Conservation (phyloP, 2,888 invertebrate species). For the Galerucella nymphaeae region DNA sequence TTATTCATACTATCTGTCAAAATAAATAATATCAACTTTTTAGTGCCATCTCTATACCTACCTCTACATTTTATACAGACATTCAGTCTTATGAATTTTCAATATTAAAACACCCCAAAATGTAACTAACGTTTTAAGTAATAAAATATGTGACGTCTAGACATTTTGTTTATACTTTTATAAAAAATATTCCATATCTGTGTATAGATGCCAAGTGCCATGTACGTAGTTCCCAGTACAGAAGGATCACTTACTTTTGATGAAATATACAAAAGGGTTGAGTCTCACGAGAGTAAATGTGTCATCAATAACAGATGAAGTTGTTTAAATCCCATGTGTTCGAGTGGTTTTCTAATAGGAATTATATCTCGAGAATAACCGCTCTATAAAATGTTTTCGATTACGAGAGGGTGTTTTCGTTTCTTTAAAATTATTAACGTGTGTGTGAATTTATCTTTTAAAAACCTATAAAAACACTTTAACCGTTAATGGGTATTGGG, state of each 20-base stretch:
- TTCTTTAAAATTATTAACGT: not conserved
- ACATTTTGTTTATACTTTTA: too few species aligned
- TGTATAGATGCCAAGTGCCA: not conserved
- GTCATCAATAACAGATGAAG: conserved; percentile 34
- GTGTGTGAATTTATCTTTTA: too few species aligned
- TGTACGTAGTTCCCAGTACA: conserved; percentile 16
- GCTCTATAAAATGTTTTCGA: not conserved
- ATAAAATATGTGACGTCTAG: too few species aligned
- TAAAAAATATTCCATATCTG: not conserved
- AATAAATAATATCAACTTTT: too few species aligned
- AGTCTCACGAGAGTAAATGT: conserved; percentile 32
- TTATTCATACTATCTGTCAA: too few species aligned
- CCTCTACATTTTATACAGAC: too few species aligned
- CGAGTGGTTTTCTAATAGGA: conserved; percentile 23
- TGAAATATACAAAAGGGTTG: conserved; percentile 33
- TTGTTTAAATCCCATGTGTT: conserved; percentile 34
- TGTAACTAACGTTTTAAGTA: too few species aligned
- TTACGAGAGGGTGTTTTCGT: not conserved
- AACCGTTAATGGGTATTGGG: too few species aligned
- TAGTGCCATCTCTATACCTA: too few species aligned
- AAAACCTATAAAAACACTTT: too few species aligned
- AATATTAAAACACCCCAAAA: too few species aligned
- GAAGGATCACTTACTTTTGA: conserved; percentile 6
- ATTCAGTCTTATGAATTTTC: too few species aligned
- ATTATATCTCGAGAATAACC: not conserved